phyloP scores from a whole-genome alignment of 2,797 vertebrate species.

The Diplodus puntazzo region DNA sequence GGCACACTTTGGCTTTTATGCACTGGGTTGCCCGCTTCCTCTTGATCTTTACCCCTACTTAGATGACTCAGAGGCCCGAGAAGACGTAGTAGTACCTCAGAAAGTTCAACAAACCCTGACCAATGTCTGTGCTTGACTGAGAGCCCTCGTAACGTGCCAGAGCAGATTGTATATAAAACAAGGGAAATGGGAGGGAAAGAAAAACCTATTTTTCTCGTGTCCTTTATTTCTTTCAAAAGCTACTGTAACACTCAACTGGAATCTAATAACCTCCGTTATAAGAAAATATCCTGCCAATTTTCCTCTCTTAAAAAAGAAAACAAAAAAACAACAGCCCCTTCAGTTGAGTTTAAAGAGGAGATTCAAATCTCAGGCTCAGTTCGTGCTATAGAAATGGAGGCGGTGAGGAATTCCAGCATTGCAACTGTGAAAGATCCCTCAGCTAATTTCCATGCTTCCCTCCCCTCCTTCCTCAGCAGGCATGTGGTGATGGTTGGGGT shows the following conservation, averaged over 20 bases:
- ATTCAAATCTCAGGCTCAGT: slow-evolving; percentile 42
- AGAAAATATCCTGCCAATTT: slow-evolving; percentile 53
- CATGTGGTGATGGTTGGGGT: slow-evolving; percentile 68
- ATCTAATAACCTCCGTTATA: slow-evolving; percentile 49
- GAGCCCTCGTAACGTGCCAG: slow-evolving; percentile 43
- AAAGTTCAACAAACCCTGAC: slow-evolving; percentile 52
- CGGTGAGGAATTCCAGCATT: slow-evolving; percentile 61
- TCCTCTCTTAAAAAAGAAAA: slow-evolving; percentile 44
- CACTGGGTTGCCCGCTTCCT: slow-evolving; percentile 44
- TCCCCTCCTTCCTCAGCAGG: slow-evolving; percentile 47
- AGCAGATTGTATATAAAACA: slow-evolving; percentile 60
- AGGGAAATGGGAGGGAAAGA: slow-evolving; percentile 54
- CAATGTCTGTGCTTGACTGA: slow-evolving; percentile 52
- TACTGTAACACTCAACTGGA: slow-evolving; percentile 52
- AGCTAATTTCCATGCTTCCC: slow-evolving; percentile 68
- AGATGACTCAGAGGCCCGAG: slow-evolving; percentile 66
- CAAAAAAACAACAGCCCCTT: slow-evolving; percentile 20
- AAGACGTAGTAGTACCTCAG: slow-evolving; percentile 43
- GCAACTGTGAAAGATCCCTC: slow-evolving; percentile 65
- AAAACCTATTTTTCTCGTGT: slow-evolving; percentile 63
- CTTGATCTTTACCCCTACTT: slow-evolving; percentile 62
- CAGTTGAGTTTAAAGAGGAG: slow-evolving; percentile 25
- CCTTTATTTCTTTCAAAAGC: slow-evolving; percentile 53
- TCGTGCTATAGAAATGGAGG: slow-evolving; percentile 56
- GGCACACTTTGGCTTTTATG: slow-evolving; percentile 51